A percentile compares a stretch with the other conserved stretches of the same genome.
These are phyloP conservation scores for Triplophysa rosa DNA, from an alignment of 2,113 vertebrate species.

Conservation along the genomic window DNA sequence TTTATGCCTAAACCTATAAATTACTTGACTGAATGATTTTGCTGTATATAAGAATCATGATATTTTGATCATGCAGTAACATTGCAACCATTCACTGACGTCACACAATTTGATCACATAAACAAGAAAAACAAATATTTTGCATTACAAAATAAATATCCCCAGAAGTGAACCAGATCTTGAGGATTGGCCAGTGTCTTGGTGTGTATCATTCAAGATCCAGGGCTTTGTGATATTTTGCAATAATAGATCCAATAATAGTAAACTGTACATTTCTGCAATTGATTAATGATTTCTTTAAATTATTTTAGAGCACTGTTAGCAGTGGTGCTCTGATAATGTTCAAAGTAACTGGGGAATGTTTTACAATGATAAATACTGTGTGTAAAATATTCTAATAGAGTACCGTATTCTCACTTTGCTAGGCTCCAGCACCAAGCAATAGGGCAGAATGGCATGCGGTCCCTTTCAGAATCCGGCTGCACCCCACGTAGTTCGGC, in stretches of 20 bases:
- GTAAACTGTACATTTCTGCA: neutral
- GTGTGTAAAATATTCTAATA: constrained; percentile 11
- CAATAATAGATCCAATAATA: neutral
- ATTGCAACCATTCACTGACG: neutral
- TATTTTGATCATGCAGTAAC: neutral
- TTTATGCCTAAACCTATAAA: neutral
- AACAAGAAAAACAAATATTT: neutral
- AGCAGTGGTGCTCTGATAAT: neutral
- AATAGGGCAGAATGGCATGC: constrained; percentile 96
- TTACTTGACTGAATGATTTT: neutral
- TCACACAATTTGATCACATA: neutral
- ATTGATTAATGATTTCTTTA: no score
- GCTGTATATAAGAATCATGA: neutral
- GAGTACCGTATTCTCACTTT: constrained; percentile 52
- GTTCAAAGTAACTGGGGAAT: neutral
- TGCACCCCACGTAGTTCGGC: constrained; percentile 97
- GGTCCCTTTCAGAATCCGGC: constrained; percentile 94
- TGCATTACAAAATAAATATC: neutral
- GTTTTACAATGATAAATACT: neutral
- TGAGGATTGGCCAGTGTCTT: neutral
- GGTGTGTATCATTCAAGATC: neutral
- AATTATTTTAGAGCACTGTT: neutral
- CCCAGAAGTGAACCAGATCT: neutral
- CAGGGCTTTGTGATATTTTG: neutral
- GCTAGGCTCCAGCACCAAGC: constrained; percentile 97